Percentiles rank a stretch among this genome's conserved stretches.
These are phyloP conservation scores for Hippocampus comes DNA, from an alignment of 2,113 vertebrate genomes.

Conservation along the genomic window DNA sequence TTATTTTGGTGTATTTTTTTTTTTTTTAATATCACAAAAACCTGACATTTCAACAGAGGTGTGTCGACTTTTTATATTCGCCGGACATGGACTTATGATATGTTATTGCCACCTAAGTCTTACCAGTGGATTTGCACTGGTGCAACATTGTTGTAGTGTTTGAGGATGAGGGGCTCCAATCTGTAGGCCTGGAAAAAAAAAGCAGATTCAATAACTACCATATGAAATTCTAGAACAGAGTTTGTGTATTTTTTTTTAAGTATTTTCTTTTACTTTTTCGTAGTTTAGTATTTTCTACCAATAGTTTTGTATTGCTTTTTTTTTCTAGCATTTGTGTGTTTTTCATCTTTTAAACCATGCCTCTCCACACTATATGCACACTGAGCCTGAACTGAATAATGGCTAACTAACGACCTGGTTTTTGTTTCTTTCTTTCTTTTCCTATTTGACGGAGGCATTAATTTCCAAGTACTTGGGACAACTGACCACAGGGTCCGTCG, in stretches of 20 bases:
- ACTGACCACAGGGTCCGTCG: conserved; percentile 97
- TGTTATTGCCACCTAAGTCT: conserved; percentile 12
- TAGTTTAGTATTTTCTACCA: no score
- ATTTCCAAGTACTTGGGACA: background rate
- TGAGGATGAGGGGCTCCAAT: conserved; percentile 92
- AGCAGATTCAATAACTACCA: conserved; percentile 3
- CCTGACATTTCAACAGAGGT: background rate
- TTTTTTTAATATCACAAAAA: background rate
- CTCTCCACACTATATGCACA: no score
- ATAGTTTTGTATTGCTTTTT: no score
- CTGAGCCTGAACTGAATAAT: no score
- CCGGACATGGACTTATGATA: background rate
- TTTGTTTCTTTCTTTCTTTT: no score
- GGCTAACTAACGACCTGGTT: no score
- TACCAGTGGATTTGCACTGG: conserved; percentile 97
- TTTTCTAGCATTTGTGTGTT: no score
- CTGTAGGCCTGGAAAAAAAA: conserved; percentile 83
- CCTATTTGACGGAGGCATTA: background rate
- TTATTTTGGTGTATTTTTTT: no score
- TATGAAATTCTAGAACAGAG: background rate
- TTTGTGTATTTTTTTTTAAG: no score
- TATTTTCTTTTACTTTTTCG: no score
- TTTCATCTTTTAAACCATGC: no score
- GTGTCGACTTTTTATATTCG: background rate
- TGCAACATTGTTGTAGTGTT: conserved; percentile 93